Base-by-base conservation (phyloP, 2,797 vertebrate species). In the Enteromius viviparus region DNA sequence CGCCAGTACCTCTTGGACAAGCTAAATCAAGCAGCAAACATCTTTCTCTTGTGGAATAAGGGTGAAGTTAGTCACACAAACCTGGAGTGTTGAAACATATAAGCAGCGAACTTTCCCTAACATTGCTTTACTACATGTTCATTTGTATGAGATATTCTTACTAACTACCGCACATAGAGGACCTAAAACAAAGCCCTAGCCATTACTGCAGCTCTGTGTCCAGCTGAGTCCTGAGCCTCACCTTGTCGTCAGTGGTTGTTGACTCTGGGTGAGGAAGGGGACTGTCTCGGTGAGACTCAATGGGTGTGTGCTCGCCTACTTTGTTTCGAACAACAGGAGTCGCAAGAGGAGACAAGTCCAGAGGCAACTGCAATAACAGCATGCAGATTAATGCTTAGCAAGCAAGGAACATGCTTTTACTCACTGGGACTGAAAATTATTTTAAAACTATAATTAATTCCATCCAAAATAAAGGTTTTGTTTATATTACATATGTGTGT, bases 221-320 rank as follows among this genome's bases (percentile, higher is more conserved):
- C 10, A 4, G 8, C 5, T 37, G 76, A 78, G 71, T 29, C n/a
- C n/a, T 37, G 21, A 29, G 23, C 15, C 78, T 86, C 91, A 99
- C 98, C 97, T 99, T 98, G 90, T 99, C 98, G 76, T 99, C 98
- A 92, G 89, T 97, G 85, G 98, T 99, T 49, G 98, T 99, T 66
- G 98, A 99, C 87, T 99, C 98, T 0, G 98, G 98, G 89, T 97
- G 97, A 93, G 98, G 98, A 93, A 99, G 96, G 87, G 98, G 98
- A 87, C 98, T 99, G 85, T 97, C 96, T 87, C 98, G 95, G 89
- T 99, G 97, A 75, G 95, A 95, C 88, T 97, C 97, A 76, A 96
- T 92, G 90, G 96, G 90, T 32, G 96, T 90, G 51, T 95, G 94
- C 68, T 96, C 96, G 91, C 97, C 98, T 32, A 94, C 96, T 96